Evolutionary conservation across 2,888 invertebrate genomes (phyloP), one percentile per base, ranked within the genome.

Genomic region (Laspeyria flexula): DNA sequence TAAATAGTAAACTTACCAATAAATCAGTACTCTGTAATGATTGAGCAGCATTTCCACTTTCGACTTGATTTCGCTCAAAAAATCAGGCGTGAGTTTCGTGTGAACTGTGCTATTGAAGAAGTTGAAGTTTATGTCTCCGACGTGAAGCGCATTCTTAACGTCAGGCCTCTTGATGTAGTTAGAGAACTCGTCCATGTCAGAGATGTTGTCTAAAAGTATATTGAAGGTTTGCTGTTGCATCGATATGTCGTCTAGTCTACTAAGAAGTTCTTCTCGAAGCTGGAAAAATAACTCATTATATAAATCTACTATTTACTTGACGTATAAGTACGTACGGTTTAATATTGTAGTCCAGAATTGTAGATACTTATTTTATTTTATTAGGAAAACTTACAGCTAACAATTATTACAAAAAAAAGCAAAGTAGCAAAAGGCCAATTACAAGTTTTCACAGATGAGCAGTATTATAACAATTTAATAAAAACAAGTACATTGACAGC

Each of bases 11-110:
- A 44, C 82, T 79, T 55, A 90, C 90, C 90, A 90, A 56, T 97
- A 97, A 63, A 97, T 93, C 50, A 97, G 81, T 13, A 96, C 94
- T 76, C 88, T 88, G 71, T 95, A 96, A 70, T 94, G 88, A 29
- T 94, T 92, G 11, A 95, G 74, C 23, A 96, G 73, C 55, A 92
- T 92, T 11, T 93, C 89, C 11, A 96, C 80, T 80, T 94, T 93
- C 0, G 93, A 84, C 16, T 94, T 93, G 1, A 95, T 92, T 0
- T 95, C 94, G 59, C 94, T 93, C 89, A 96, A 92, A 40, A 96
- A 92, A 76, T 97, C 97, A 3, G 85, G 80, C 30, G 93, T 81
- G 13, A 97, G 80, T 60, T 69, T 71, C 0, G 37, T 39, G 1
- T 77, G 70, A 0, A 77, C 77, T 0, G 72, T 75, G 0, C 1